Base-by-base conservation (phyloP, 2,888 invertebrate species). In the Auanema freiburgensis region DNA sequence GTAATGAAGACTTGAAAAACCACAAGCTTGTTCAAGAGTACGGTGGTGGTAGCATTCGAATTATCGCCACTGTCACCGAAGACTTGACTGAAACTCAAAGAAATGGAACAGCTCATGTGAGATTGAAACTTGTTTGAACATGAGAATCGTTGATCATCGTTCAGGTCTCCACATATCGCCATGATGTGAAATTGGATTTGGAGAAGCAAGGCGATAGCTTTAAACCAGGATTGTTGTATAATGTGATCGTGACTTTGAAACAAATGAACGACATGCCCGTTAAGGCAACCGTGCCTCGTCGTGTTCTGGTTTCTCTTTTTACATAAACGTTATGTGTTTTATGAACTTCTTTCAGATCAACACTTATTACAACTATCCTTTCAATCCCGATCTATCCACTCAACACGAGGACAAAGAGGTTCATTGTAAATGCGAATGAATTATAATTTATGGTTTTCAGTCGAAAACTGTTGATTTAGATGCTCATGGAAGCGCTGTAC, bases 1-100 rank as follows among this genome's bases (percentile, higher is more conserved):
- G 69, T 14, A 83, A 82, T 65, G 72, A 76, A 42, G 82, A 83
- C 58, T 46, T 83, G 58, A 78, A 78, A 59, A 70, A 72, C 44
- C 72, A 75, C 65, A 79, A 80, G 42, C 62, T 74, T 43, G 57
- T 74, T 18, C 67, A 76, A 46, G 91, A 91, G 79, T 92, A 92
- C 59, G 91, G 89, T 76, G 90, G 90, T 78, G 88, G 92, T 74
- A 90, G 90, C 24, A 89, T 95, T 52, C 89, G 91, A 41, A 88
- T 95, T 54, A 90, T 92, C 83, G 94, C 92, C 0, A 90, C 91
- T 6, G 90, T 96, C 2, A 93, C 93, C 84, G 96, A 97, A 86
- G 89, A 89, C 60, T 87, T 92, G 72, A 95, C 95, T 1, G 83
- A 82, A 55, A 79, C 77, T 44, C 72, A 78, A 57, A 58, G 83